phyloP scores from a whole-genome alignment of 1,140 invertebrate genomes.

The Eupeodes corollae region DNA sequence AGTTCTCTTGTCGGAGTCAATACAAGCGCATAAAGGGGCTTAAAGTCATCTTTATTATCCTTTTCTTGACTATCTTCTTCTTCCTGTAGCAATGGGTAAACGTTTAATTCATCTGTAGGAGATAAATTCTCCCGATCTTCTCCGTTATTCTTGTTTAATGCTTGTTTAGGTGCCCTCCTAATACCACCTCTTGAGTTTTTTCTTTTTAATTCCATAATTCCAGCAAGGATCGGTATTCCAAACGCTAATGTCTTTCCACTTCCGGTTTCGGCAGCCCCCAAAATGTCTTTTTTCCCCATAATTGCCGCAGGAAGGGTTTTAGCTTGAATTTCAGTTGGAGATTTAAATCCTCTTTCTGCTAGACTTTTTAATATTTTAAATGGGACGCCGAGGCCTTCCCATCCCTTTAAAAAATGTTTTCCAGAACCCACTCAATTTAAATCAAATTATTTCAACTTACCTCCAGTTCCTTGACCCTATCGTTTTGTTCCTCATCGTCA shows the following conservation, averaged over 20 bases:
- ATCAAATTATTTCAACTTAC: constrained; percentile 24
- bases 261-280: constrained; percentile 94
- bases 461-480: constrained; percentile 14
- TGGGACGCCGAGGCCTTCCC: constrained; percentile 59
- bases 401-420: constrained; percentile 43
- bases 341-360: constrained; percentile 58
- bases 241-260: constrained; percentile 97
- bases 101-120: constrained; percentile 19
- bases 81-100: constrained; percentile 24
- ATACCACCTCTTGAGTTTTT: constrained; percentile 21
- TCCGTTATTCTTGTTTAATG: constrained; percentile 37
- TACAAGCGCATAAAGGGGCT: constrained; percentile 68
- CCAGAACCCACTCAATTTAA: not conserved
- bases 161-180: constrained; percentile 31
- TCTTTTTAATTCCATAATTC: constrained; percentile 64
- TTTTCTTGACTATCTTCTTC: constrained; percentile 30
- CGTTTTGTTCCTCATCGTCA: constrained; percentile 5
- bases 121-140: constrained; percentile 30
- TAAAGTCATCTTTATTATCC: constrained; percentile 30
- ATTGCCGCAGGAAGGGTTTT: constrained; percentile 74
- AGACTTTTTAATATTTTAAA: constrained; percentile 60
- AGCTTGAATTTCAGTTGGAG: constrained; percentile 75
- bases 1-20: constrained; percentile 91
- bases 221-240: constrained; percentile 81
- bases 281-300: constrained; percentile 67